These are phyloP conservation scores for Furcifer pardalis DNA, from an alignment of 2,797 vertebrate species.

Conservation along the genomic window DNA sequence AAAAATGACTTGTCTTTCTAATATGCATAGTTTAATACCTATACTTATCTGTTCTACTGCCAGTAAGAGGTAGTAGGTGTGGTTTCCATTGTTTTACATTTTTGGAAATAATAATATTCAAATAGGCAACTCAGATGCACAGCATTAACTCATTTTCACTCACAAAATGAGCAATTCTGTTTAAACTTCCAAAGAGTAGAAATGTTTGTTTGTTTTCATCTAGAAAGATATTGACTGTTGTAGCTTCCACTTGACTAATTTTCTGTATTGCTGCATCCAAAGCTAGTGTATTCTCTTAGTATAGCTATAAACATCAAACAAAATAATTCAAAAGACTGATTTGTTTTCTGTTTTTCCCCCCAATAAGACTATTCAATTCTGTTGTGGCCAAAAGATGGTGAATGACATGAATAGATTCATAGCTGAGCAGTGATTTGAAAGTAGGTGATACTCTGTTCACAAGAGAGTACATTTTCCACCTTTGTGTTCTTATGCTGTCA, in stretches of 20 bases:
- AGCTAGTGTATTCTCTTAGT: neutral
- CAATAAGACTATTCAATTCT: neutral
- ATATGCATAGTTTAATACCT: constrained; percentile 41
- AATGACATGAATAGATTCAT: too few species aligned
- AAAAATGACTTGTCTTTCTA: constrained; percentile 13
- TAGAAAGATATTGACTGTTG: neutral
- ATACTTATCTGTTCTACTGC: constrained; percentile 49
- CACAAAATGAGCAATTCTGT: constrained; percentile 13
- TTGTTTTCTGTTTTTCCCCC: neutral
- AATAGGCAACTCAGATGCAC: constrained; percentile 3
- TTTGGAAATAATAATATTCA: constrained; percentile 1
- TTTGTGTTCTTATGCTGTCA: too few species aligned
- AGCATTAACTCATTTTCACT: neutral
- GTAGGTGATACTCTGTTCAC: too few species aligned
- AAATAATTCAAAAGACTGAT: neutral
- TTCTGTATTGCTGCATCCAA: neutral
- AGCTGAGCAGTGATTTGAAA: too few species aligned
- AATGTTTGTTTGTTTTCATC: neutral
- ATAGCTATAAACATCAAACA: neutral
- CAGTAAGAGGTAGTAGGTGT: constrained; percentile 11
- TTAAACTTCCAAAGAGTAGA: neutral
- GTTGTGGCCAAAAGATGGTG: too few species aligned
- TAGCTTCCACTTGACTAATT: neutral
- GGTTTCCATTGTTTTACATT: neutral
- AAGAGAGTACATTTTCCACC: too few species aligned